Base-by-base conservation (phyloP, 2,888 invertebrate genomes). In the Andrena minutula region DNA sequence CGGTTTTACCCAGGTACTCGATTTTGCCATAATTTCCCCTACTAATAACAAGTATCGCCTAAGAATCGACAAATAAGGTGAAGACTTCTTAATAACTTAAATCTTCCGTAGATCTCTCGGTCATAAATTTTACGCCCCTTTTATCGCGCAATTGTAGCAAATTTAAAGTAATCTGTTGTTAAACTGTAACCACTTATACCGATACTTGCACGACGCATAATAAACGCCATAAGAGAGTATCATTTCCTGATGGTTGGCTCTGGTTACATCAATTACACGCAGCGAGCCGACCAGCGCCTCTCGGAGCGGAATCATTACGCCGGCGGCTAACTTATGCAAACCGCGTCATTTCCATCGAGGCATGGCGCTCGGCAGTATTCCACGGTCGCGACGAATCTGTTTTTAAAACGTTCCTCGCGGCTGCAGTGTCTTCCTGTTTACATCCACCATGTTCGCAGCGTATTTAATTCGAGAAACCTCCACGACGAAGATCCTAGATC, bases 241-340 rank as follows among this genome's bases (percentile, higher is more conserved):
- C 75, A 35, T 72, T 80, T 82, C 76, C 83, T 81, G 81, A 73
- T 64, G 70, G 53, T 73, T 76, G 65, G 60, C 12, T 64, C 65
- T 64, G 51, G 71, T n/a, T 30, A 35, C 69, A 51, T 73, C 49
- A 49, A 64, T 68, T 70, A 26, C 20, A 10, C 63, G 28, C 41
- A 7, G 10, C 71, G 49, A 47, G 53, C n/a, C 64, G 51, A 58
- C n/a, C 41, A 41, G 41, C 16, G 41, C 1, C 41, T 41, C 41
- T 5, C 12, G 16, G 16, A 41, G 41, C 41, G 75, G 72, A 61
- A 64, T 81, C 70, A 64, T 83, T 74, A 83, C 63, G 68, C 56
- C 68, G 56, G 20, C 56, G 81, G 51, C 56, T 83, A 83, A 82
- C 77, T 83, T 77, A 83, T 82, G 81, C 49, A 77, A 65, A 82